phyloP scores from a whole-genome alignment of 2,113 vertebrate genomes.

The Pterophyllum scalare region DNA sequence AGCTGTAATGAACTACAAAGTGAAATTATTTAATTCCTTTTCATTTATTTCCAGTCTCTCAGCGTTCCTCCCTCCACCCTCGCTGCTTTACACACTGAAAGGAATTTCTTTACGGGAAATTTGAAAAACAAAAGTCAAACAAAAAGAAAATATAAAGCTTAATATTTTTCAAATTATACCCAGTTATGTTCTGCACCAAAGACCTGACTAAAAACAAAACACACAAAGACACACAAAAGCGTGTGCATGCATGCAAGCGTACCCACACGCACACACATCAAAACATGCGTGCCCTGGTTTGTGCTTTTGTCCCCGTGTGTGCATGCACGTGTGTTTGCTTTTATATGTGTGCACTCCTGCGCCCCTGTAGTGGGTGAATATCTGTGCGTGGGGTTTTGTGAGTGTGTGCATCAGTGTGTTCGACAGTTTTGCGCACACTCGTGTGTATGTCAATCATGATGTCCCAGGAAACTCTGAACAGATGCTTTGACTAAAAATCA shows the following conservation, averaged over 20 bases:
- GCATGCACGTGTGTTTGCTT: neutral
- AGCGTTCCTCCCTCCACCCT: neutral
- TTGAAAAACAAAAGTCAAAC: neutral
- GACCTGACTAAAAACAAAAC: neutral
- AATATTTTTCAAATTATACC: neutral
- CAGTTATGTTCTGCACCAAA: neutral
- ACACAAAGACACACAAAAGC: no score
- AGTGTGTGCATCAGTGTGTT: neutral
- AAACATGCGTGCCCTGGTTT: neutral
- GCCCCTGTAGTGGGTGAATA: neutral
- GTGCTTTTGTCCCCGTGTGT: neutral
- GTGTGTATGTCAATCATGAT: conserved; percentile 15
- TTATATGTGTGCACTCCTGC: neutral
- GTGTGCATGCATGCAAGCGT: no score
- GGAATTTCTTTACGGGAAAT: neutral
- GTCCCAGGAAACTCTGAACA: conserved; percentile 35
- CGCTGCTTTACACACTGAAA: neutral
- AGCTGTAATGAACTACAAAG: no score
- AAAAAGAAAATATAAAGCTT: neutral
- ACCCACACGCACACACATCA: neutral
- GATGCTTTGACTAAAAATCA: neutral
- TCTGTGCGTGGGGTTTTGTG: neutral
- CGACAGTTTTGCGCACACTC: neutral
- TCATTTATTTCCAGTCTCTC: neutral
- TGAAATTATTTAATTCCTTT: neutral